Percentiles rank a stretch among this genome's conserved stretches.
Evolutionary conservation across 2,888 invertebrate genomes (phyloP).

Genomic region (Eupithecia insigniata): DNA sequence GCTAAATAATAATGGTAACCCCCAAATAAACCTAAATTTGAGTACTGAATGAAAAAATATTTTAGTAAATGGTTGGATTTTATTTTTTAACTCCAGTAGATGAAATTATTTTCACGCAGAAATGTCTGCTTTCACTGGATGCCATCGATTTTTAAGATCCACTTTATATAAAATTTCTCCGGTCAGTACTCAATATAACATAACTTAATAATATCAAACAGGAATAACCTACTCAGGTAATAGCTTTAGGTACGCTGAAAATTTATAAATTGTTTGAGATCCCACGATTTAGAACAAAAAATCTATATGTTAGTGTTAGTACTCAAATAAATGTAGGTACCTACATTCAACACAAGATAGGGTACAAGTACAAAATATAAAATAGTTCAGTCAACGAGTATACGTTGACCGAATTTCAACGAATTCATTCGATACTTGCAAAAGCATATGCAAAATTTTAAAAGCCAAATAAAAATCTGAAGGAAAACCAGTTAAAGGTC

Average conservation of each 20-base stretch:
- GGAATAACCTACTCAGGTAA: conserved; percentile 13
- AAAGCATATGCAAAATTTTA: background rate
- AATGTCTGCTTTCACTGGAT: background rate
- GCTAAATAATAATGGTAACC: conserved; percentile 37
- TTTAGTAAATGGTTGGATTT: conserved; percentile 15
- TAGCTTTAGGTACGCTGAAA: conserved; percentile 25
- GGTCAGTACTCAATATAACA: conserved; percentile 7
- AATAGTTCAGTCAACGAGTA: too few relatives aligned
- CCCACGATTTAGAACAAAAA: conserved; percentile 27
- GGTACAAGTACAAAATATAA: background rate
- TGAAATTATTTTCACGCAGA: background rate
- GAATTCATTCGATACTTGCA: too few relatives aligned
- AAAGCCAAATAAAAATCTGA: background rate
- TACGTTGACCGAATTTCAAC: too few relatives aligned
- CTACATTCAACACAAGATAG: background rate
- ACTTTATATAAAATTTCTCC: background rate
- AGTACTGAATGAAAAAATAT: conserved; percentile 7
- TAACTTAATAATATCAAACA: conserved; percentile 7
- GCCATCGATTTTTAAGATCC: background rate
- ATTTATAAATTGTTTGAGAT: conserved; percentile 35
- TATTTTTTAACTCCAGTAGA: background rate
- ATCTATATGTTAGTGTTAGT: conserved; percentile 1
- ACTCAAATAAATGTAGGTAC: background rate
- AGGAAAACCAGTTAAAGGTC: background rate
- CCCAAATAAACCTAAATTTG: conserved; percentile 28